phyloP scores from a whole-genome alignment of 2,113 vertebrate genomes.

The Myrmophylax atrothorax region DNA sequence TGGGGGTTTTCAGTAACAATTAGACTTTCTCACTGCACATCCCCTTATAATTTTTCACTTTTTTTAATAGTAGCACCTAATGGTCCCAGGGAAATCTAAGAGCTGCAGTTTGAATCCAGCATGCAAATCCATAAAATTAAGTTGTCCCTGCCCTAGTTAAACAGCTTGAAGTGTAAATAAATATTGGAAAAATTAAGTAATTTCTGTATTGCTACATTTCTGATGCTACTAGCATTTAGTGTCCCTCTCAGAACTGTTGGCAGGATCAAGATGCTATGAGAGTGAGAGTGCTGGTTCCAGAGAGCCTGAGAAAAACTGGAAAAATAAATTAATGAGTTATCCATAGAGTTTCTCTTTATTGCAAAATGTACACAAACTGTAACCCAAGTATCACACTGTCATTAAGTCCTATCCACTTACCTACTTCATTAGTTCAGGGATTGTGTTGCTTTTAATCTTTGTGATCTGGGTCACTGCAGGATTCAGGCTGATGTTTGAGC shows the following conservation, averaged over 20 bases:
- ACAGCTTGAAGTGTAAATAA: neutral
- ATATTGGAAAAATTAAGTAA: neutral
- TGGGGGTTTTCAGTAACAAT: neutral
- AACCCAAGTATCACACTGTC: neutral
- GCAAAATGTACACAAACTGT: neutral
- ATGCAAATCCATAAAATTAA: neutral
- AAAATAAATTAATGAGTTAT: neutral
- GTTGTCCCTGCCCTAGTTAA: neutral
- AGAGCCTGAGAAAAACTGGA: neutral
- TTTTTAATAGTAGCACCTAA: neutral
- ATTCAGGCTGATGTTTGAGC: slow-evolving; percentile 22
- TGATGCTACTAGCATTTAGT: neutral
- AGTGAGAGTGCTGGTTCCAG: neutral
- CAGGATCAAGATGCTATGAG: neutral
- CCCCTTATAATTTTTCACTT: neutral
- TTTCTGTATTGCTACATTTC: neutral
- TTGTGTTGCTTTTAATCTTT: slow-evolving; percentile 39
- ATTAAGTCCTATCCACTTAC: neutral
- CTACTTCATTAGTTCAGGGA: slow-evolving; percentile 29
- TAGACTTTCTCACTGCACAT: neutral
- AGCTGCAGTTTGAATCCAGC: neutral
- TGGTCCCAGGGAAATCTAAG: neutral
- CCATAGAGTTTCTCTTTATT: neutral
- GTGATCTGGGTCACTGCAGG: slow-evolving; percentile 14
- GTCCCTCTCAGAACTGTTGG: neutral